Evolutionary conservation across 2,113 vertebrate species (phyloP), one percentile per base, ranked within the genome.

Genomic region (Piaya cayana): DNA sequence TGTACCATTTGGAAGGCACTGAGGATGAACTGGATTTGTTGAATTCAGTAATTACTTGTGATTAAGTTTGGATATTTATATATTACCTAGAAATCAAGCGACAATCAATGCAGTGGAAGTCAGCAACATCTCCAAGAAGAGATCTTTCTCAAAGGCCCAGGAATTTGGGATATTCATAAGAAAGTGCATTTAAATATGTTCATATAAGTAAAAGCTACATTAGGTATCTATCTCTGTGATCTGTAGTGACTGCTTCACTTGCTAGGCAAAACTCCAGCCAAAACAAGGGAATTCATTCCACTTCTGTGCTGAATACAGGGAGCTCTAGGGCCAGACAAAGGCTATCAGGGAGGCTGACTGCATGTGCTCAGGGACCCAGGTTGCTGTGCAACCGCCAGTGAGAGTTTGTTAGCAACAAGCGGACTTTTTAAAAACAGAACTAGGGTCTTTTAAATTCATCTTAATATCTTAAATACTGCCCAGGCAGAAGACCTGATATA

Each of bases 381-480:
- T 90, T 96, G 77, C 88, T 89, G 86, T 13, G 47, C 72, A 96
- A 90, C 90, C 65, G 68, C 83, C 56, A 2, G 22, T 4, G 7
- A 88, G 82, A 56, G 26, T 95, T 96, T 95, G 58, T 90, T 94
- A 95, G 83, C 78, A 96, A 90, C 88, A 95, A 93, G 95, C 84
- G 90, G 90, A 93, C 77, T 96, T 96, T 95, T 96, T 10, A 93
- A 70, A 90, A 95, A 45, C 83, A 91, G 81, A 96, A 94, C 96
- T 97, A 95, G 39, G 34, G 25, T 91, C 78, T 60, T 91, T 96
- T 93, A 91, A 94, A 96, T 95, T 95, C 47, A 43, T n/a, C n/a
- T n/a, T n/a, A n/a, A n/a, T 78, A 93, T 76, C 81, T 96, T 97
- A 96, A 91, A 95, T 91, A 56, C 37, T 82, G 32, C 22, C 85